Evolutionary conservation across 2,888 invertebrate species (phyloP), one percentile per base, ranked within the genome.

Genomic region (Ectobius pallidus): DNA sequence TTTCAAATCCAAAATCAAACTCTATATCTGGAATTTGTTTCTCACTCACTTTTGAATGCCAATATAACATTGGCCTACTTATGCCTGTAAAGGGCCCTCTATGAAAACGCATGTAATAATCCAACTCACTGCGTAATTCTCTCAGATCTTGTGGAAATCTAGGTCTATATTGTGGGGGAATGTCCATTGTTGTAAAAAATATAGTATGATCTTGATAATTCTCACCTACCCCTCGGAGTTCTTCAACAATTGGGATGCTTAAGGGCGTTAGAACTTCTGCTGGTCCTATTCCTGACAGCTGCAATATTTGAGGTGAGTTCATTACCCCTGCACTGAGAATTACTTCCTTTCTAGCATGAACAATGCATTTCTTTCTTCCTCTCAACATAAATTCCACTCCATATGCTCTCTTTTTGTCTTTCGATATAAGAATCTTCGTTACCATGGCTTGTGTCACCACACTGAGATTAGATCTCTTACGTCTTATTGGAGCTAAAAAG

Each of bases 131-230:
- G 6, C 22, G 14, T 14, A 63, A 11, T 14, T 34, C 32, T 22
- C 22, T 22, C 1, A 9, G 3, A 11, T 11, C 32, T 3, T 22
- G 32, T 20, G 42, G 39, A 0, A 22, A 22, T 16, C 42, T 18
- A 1, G 20, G 34, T 20, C 32, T 39, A 2, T 9, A 2, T 4
- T 39, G 11, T 1, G 25, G 14, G 11, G 1, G 4, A 63, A 42
- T 1, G 9, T 3, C 20, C 9, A 3, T 25, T 2, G 16, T 16
- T 11, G 20, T 1, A 18, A 88, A 86, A 0, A 92, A 81, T 4
- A 81, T 81, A 9, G 30, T 18, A 25, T 68, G 68, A 20, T 68
- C 68, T 81, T 94, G 94, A 0, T 94, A 86, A 82, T 95, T 94
- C 79, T 89, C 16, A 0, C 87, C 87, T 0, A 86, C 86, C 20